A percentile compares a stretch with the other conserved stretches of the same genome.
Conservation (phyloP, 2,888 invertebrate species). For the Cerastoderma edule region DNA sequence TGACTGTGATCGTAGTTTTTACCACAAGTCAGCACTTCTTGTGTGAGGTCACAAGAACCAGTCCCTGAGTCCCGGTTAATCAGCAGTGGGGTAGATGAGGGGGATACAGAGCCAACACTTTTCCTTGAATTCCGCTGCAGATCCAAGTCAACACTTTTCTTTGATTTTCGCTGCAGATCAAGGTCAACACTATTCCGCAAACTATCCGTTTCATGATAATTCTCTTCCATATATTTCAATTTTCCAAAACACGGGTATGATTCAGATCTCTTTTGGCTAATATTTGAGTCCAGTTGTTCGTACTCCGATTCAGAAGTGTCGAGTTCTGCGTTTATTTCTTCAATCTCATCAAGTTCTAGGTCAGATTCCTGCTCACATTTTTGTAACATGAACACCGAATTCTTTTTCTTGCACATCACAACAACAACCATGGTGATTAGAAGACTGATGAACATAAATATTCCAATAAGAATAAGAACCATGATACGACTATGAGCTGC, state of each 20-base stretch:
- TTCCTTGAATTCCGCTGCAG: conserved; percentile 4
- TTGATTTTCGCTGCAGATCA: not conserved
- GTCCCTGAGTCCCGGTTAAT: conserved; percentile 8
- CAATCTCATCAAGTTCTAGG: conserved; percentile 76
- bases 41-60: not conserved
- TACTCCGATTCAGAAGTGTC: conserved; percentile 64
- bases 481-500: conserved; percentile 37
- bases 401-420: conserved; percentile 81
- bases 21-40: not conserved
- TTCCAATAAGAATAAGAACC: conserved; percentile 59
- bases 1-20: not conserved
- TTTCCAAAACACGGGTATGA: conserved; percentile 22
- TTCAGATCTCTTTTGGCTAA: conserved; percentile 3
- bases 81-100: conserved; percentile 18
- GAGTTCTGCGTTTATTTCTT: conserved; percentile 71
- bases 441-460: conserved; percentile 78
- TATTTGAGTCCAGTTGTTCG: conserved; percentile 33
- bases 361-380: conserved; percentile 76
- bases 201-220: not conserved
- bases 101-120: not conserved
- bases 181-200: not conserved
- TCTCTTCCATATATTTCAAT: conserved; percentile 26
- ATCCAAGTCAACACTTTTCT: conserved; percentile 8
- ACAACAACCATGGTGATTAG: conserved; percentile 75
- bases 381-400: conserved; percentile 79